phyloP scores from a whole-genome alignment of 2,888 invertebrate genomes.

The Creontiades dilutus region DNA sequence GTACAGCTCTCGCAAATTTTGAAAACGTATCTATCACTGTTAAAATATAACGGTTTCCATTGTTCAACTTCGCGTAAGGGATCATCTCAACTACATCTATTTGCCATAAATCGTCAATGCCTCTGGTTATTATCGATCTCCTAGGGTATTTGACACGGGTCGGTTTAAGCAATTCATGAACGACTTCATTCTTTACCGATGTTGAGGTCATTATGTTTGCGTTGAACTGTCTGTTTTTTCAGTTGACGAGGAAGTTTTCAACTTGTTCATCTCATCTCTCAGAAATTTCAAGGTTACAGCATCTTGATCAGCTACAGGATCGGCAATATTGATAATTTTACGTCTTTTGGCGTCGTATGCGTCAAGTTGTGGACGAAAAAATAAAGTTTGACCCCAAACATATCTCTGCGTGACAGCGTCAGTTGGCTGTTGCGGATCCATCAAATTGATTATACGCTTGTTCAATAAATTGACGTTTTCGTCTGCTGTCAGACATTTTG shows the following conservation, averaged over 20 bases:
- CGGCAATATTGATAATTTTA: constrained; percentile 11
- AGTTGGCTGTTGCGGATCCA: neutral
- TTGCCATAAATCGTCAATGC: neutral
- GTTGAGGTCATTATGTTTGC: neutral
- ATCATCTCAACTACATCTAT: neutral
- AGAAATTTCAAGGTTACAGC: constrained; percentile 27
- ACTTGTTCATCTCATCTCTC: neutral
- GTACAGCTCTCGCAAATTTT: neutral
- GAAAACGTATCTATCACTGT: neutral
- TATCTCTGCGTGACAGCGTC: constrained; percentile 38
- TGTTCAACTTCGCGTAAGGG: neutral
- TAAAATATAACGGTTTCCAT: neutral
- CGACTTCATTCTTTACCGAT: too few relatives aligned
- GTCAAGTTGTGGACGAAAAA: neutral
- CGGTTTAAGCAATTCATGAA: neutral
- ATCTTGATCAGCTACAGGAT: neutral
- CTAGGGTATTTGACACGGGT: neutral
- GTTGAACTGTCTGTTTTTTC: neutral
- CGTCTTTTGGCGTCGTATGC: constrained; percentile 38
- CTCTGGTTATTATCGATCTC: neutral
- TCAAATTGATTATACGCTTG: constrained; percentile 17
- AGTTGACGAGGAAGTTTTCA: neutral
- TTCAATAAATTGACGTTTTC: neutral
- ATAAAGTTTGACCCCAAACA: constrained; percentile 34
- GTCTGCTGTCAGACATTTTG: neutral